phyloP scores from a whole-genome alignment of 1,140 invertebrate species.

The Tribolium madens region DNA sequence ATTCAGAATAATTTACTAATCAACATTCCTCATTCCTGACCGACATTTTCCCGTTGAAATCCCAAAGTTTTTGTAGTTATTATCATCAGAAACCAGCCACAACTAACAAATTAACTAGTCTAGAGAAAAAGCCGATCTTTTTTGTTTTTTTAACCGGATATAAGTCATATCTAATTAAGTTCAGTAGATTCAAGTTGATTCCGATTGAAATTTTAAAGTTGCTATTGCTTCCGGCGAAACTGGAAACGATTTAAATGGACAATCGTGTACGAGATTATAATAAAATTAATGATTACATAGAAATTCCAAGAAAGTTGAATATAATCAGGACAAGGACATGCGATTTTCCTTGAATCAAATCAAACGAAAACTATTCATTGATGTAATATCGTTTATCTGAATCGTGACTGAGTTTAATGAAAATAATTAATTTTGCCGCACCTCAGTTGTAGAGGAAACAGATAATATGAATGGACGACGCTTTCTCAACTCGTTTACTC shows the following conservation, averaged over 20 bases:
- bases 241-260: conserved; percentile 1
- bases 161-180: neutral
- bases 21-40: conserved; percentile 12
- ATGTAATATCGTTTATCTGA: conserved; percentile 2
- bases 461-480: conserved; percentile 13
- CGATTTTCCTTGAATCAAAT: neutral
- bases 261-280: neutral
- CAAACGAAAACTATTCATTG: conserved; percentile 16
- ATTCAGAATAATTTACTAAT: neutral
- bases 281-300: neutral
- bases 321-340: conserved; percentile 23
- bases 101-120: conserved; percentile 8
- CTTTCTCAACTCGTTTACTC: neutral
- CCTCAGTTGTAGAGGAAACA: conserved; percentile 17
- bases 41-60: conserved; percentile 23
- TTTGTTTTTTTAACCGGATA: conserved; percentile 5
- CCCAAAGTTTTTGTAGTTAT: conserved; percentile 8
- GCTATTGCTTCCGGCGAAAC: neutral
- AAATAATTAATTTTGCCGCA: conserved; percentile 32
- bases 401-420: conserved; percentile 33
- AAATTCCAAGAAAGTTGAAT: neutral
- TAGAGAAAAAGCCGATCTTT: neutral
- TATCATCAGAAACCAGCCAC: conserved; percentile 2
- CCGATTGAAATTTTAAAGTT: neutral
- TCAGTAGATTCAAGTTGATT: neutral